phyloP scores from a whole-genome alignment of 2,113 vertebrate species.

The Neomonachus schauinslandi region DNA sequence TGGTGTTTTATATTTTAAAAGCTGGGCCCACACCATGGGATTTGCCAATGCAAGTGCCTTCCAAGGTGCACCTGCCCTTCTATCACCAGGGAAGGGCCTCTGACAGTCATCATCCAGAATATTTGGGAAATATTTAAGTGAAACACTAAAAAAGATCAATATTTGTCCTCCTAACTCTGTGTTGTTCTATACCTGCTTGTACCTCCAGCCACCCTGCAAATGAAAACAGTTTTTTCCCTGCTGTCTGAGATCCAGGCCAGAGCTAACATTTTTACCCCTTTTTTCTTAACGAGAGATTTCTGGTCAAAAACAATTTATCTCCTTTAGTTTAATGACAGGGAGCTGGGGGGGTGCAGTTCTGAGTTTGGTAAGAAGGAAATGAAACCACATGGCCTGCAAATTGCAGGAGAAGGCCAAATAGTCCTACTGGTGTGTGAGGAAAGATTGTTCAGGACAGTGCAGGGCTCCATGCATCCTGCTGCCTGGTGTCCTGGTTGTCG shows the following conservation, averaged over 20 bases:
- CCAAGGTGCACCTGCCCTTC: not conserved
- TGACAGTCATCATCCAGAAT: not conserved
- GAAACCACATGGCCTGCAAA: not conserved
- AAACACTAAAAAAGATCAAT: not conserved
- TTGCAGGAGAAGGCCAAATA: not conserved
- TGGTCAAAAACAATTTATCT: not conserved
- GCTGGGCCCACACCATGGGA: not conserved
- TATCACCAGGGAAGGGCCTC: not conserved
- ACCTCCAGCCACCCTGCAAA: not conserved
- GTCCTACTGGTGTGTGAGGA: not conserved
- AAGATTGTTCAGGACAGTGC: accelerated
- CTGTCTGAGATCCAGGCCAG: not conserved
- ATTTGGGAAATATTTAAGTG: not conserved
- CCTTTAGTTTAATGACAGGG: not conserved
- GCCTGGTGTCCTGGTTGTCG: accelerated
- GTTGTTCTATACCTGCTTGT: not conserved
- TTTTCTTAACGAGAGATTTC: not conserved
- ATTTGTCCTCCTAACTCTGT: not conserved
- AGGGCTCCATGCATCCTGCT: not conserved
- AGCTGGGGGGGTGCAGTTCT: not conserved
- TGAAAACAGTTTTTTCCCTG: not conserved
- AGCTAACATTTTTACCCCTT: not conserved
- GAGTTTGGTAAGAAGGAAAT: not conserved
- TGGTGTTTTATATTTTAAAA: not conserved
- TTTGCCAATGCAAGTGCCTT: not conserved